Evolutionary conservation across 2,797 vertebrate species (phyloP).

Genomic region (Mormyrus hasselquistii): DNA sequence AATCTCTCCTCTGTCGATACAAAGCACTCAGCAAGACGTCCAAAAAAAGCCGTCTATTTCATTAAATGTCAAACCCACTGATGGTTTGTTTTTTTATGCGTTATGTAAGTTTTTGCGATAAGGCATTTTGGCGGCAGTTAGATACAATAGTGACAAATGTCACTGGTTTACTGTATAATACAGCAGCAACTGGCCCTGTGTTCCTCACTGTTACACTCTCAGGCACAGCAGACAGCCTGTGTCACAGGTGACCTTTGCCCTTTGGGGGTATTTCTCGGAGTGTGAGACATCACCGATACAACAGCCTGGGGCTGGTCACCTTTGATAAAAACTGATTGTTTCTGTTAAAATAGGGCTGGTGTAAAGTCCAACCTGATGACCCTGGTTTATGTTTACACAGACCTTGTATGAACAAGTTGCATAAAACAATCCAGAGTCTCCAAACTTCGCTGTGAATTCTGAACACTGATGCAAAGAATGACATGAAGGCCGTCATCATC

Average conservation of each 20-base stretch:
- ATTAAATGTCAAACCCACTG: neutral
- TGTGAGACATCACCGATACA: neutral
- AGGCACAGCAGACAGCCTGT: neutral
- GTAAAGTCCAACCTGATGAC: neutral
- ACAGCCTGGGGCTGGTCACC: neutral
- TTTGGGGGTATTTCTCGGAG: neutral
- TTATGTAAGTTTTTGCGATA: neutral
- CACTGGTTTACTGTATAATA: neutral
- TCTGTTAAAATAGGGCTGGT: neutral
- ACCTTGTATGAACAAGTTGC: neutral
- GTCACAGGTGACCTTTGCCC: neutral
- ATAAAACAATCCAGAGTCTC: neutral
- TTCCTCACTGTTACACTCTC: neutral
- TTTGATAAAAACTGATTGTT: neutral
- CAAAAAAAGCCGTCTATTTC: neutral
- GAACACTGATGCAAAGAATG: neutral
- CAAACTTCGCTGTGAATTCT: neutral
- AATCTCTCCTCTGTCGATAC: constrained; percentile 12
- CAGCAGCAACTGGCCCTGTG: neutral
- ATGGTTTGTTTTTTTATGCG: neutral
- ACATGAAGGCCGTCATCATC: neutral
- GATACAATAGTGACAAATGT: neutral
- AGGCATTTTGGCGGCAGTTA: neutral
- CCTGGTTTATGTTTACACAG: neutral
- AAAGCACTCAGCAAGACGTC: constrained; percentile 8